These are phyloP conservation scores for Eumeta japonica DNA, from an alignment of 1,140 invertebrate species.

Conservation along the genomic window DNA sequence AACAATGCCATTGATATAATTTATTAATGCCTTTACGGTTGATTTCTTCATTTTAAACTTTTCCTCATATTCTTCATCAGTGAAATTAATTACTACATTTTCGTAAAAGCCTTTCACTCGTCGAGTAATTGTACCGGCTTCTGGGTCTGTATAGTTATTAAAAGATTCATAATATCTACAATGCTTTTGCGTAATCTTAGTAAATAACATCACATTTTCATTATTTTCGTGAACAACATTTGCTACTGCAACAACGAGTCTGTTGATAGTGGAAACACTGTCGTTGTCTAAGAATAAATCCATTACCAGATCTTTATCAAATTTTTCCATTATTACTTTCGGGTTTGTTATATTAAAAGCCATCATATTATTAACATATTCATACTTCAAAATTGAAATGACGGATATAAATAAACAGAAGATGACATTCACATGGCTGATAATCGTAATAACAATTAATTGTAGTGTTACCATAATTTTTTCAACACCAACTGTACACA, in stretches of 20 bases:
- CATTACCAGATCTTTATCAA: constrained; percentile 36
- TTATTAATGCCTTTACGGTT: constrained; percentile 37
- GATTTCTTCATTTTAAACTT: constrained; percentile 36
- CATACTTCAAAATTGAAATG: too few relatives aligned
- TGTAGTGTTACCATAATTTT: too few relatives aligned
- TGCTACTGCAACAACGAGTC: constrained; percentile 31
- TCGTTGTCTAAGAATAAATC: constrained; percentile 42
- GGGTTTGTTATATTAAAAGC: too few relatives aligned
- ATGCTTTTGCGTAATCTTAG: constrained; percentile 15
- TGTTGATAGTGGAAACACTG: constrained; percentile 32
- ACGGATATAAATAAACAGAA: too few relatives aligned
- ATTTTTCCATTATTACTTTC: constrained; percentile 22
- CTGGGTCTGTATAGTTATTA: too few relatives aligned
- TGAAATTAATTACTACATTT: constrained; percentile 22
- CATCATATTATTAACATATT: too few relatives aligned
- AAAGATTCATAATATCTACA: too few relatives aligned
- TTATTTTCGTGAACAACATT: constrained; percentile 38
- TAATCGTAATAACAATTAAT: too few relatives aligned
- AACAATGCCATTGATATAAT: constrained; percentile 26
- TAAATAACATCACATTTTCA: constrained; percentile 28
- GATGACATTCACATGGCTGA: too few relatives aligned
- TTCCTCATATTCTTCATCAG: constrained; percentile 29
- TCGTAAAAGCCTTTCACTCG: constrained; percentile 25
- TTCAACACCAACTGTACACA: too few relatives aligned
- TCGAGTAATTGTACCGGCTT: not conserved